Percentiles rank a stretch among this genome's conserved stretches.
phyloP scores from a whole-genome alignment of 2,113 vertebrate species.

The Corythoichthys intestinalis region DNA sequence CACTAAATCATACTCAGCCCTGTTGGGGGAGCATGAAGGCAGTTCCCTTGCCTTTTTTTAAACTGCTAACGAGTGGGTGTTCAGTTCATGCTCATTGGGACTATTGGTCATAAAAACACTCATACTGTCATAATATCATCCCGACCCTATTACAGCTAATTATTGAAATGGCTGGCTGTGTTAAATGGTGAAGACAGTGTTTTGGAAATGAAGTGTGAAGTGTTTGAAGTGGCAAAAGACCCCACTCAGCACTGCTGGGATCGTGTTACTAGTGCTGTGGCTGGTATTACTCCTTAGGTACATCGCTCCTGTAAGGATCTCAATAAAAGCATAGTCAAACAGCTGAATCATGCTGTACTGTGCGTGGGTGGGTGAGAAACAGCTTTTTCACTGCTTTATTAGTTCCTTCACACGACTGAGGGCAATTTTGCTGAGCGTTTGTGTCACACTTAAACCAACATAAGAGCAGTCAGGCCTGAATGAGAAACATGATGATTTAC shows the following conservation, averaged over 20 bases:
- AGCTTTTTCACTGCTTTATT: constrained; percentile 54
- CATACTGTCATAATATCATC: constrained; percentile 58
- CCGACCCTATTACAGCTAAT: constrained; percentile 62
- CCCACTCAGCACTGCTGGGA: constrained; percentile 48
- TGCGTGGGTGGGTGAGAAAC: background rate
- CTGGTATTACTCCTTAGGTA: constrained; percentile 31
- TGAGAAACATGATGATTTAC: constrained; percentile 31
- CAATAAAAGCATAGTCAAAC: constrained; percentile 37
- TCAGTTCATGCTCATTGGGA: constrained; percentile 45
- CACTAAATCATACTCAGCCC: constrained; percentile 56
- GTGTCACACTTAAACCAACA: constrained; percentile 44
- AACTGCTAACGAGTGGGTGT: constrained; percentile 46
- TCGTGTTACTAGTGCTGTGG: constrained; percentile 19
- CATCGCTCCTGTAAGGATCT: constrained; percentile 26
- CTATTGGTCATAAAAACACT: constrained; percentile 62
- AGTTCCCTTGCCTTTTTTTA: constrained; percentile 30
- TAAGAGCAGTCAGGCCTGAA: constrained; percentile 28
- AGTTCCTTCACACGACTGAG: constrained; percentile 40
- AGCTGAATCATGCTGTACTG: constrained; percentile 26
- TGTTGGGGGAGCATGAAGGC: constrained; percentile 11
- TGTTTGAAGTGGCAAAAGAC: constrained; percentile 43
- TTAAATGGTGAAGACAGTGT: constrained; percentile 51
- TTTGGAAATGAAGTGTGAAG: constrained; percentile 63
- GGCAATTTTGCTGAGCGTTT: constrained; percentile 33
- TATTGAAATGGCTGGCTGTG: constrained; percentile 44